Base-by-base conservation (phyloP, 1,140 invertebrate species). In the Drosophila nigrodunni region DNA sequence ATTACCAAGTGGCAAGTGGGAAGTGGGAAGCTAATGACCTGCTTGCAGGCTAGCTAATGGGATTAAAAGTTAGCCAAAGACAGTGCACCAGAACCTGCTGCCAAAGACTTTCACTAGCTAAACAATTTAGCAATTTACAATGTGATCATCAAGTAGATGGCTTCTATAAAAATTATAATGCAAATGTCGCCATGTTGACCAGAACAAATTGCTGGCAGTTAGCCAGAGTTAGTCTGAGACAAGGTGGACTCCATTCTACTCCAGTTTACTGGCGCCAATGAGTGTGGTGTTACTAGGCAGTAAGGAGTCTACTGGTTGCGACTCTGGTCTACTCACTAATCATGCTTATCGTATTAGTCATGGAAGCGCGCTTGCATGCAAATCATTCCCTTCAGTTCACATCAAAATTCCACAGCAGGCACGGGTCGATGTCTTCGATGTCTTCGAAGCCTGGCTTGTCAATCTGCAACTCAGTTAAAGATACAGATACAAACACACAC, bases 281-380 rank as follows among this genome's bases (percentile, higher is more conserved):
- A 74, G 59, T 47, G 44, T 46, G 58, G 39, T 41, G 10, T 41
- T 30, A 13, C n/a, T 43, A 13, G 41, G 47, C n/a, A 34, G 21
- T 9, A 55, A 43, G 18, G 30, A 39, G 54, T 44, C 34, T 39
- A 25, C 41, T 34, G 34, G 25, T 44, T 25, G 52, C 47, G 30
- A 57, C 8, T 5, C 25, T 64, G 73, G 65, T 21, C 59, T 55
- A 55, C 55, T 69, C 85, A 90, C 86, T 90, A 89, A 85, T 89
- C 85, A 89, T 89, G 86, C 86, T 90, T 89, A 90, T 89, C 85
- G 86, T 87, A 89, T 89, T 89, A 89, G 86, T 89, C 85, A 89
- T 89, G 85, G 81, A 76, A 71, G 71, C 78, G 73, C 57, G 81
- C 74, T 89, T 62, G 85, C 80, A 88, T 88, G 85, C 85, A 88